Evolutionary conservation across 2,888 invertebrate genomes (phyloP), one percentile per base, ranked within the genome.

Genomic region (Heliconius charithonia): DNA sequence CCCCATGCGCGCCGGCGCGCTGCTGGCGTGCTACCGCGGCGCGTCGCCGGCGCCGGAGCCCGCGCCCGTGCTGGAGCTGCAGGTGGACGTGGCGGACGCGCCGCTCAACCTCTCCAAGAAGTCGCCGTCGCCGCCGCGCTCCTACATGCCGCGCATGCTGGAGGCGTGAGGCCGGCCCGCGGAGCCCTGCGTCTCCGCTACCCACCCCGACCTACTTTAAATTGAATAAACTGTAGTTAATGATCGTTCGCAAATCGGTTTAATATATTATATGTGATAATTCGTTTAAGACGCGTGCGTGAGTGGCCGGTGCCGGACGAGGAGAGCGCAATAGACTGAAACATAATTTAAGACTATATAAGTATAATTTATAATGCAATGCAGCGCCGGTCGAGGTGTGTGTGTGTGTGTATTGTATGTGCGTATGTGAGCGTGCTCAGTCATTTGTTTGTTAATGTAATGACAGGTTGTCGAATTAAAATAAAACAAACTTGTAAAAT

Each of bases 41-140:
- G 89, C 89, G 80, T 91, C 89, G 87, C 95, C 84, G 94, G 96
- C 90, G 84, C 90, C 91, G 70, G 86, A 87, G 90, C 94, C 84
- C 95, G 96, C 90, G 83, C 86, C 84, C 95, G 96, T 90, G 84
- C 86, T 92, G 84, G 91, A 91, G 86, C 90, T 94, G 86, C 97
- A 97, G 89, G 95, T 98, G 85, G 97, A 98, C 91, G 97, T 98
- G 85, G 97, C 97, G 88, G 97, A 97, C 84, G 97, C 97, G 87
- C 98, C 98, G 77, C 95, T 98, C 84, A 98, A 98, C 95, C 96
- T 98, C 87, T 98, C 98, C 91, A 98, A 98, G 97, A 97, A 91
- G 97, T 97, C 88, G 87, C 96, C 92, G 95, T 96, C 89, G 90
- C 96, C 88, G 89, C 91, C 92, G 90, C 96, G 88, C 88, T 86